Evolutionary conservation across 2,113 vertebrate species (phyloP).

Genomic region (Arvicanthis niloticus): DNA sequence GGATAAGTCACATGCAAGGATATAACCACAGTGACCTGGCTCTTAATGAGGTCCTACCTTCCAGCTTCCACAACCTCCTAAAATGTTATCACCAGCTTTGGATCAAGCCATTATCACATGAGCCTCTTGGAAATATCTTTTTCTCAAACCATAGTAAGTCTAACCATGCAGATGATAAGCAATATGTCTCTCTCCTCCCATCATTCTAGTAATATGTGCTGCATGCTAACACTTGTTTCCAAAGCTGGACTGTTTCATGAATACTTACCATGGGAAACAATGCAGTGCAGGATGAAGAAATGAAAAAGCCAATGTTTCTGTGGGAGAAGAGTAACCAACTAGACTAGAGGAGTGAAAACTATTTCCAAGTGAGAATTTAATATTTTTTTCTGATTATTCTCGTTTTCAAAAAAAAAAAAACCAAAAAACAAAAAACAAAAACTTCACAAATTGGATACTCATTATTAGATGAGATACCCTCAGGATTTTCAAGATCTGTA

Average conservation of each 20-base stretch:
- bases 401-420: not conserved
- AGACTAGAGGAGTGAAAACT: not conserved
- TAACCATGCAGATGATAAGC: not conserved
- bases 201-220: not conserved
- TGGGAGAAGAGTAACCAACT: not conserved
- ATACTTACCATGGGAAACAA: not conserved
- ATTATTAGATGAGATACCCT: not conserved
- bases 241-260: not conserved
- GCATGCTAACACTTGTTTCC: not conserved
- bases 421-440: not conserved
- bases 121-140: not conserved
- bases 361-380: not conserved
- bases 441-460: not conserved
- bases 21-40: too few species aligned
- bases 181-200: not conserved
- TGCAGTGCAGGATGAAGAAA: not conserved
- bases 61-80: not conserved
- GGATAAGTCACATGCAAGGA: too few species aligned
- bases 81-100: not conserved
- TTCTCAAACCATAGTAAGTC: not conserved
- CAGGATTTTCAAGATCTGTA: not conserved
- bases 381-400: conserved; percentile 38
- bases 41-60: not conserved
- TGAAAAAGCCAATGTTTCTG: not conserved
- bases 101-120: not conserved